Percentiles rank a stretch among this genome's conserved stretches.
Evolutionary conservation across 2,888 invertebrate genomes (phyloP).

Genomic region (Stenoptilia bipunctidactyla): DNA sequence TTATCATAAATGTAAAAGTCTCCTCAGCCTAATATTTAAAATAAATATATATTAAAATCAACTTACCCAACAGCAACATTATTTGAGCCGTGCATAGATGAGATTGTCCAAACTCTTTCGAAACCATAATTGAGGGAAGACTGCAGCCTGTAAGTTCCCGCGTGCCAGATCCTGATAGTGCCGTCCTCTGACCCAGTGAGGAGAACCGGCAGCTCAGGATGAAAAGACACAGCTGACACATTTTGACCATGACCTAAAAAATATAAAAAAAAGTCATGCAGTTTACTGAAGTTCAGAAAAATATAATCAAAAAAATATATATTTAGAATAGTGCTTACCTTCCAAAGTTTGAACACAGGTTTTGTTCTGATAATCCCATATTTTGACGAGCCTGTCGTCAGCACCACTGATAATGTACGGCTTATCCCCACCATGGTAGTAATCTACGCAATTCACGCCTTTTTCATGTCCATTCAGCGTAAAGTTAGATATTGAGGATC

Average conservation of each 20-base stretch:
- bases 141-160: conserved; percentile 97
- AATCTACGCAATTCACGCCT: conserved; percentile 99
- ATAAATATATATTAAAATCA: too few relatives aligned
- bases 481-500: conserved; percentile 97
- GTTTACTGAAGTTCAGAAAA: not conserved
- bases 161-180: conserved; percentile 98
- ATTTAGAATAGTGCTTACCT: conserved; percentile 34
- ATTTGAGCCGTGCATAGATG: conserved; percentile 93
- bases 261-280: conserved; percentile 13
- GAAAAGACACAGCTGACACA: conserved; percentile 95
- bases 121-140: conserved; percentile 97
- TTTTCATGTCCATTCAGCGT: conserved; percentile 98
- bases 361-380: conserved; percentile 99
- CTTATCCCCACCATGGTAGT: conserved; percentile 99
- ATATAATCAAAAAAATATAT: not conserved
- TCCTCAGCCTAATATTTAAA: too few relatives aligned
- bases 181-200: conserved; percentile 98
- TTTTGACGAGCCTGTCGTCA: conserved; percentile 97
- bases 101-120: conserved; percentile 97
- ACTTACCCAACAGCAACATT: conserved; percentile 91
- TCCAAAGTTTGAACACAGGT: conserved; percentile 98
- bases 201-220: conserved; percentile 97
- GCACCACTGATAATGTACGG: conserved; percentile 99
- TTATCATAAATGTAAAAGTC: too few relatives aligned
- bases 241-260: conserved; percentile 93